Evolutionary conservation across 1,140 invertebrate genomes (phyloP).

Genomic region (Brachionus koreanus): DNA sequence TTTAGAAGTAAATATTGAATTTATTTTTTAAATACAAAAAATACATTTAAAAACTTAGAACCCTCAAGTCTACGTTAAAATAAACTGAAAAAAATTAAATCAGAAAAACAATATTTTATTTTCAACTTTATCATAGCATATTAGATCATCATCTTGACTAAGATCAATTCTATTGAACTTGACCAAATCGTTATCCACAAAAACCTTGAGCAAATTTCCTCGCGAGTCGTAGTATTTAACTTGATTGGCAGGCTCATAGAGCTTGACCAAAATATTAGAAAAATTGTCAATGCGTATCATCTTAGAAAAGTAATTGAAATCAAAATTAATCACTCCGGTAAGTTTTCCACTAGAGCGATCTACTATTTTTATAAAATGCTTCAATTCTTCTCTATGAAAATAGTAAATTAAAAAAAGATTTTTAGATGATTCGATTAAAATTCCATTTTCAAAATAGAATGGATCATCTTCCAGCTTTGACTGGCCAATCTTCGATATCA

Average conservation of each 20-base stretch:
- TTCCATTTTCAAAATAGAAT: slow-evolving; percentile 34
- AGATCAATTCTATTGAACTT: slow-evolving; percentile 39
- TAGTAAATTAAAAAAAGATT: slow-evolving; percentile 30
- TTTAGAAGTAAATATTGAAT: no score
- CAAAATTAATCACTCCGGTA: slow-evolving; percentile 19
- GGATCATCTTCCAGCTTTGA: neutral
- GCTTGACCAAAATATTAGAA: slow-evolving; percentile 33
- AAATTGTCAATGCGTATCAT: slow-evolving; percentile 29
- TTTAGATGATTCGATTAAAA: slow-evolving; percentile 3
- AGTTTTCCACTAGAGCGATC: neutral
- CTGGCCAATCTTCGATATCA: neutral
- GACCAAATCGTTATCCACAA: neutral
- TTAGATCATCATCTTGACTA: slow-evolving; percentile 29
- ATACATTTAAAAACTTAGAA: neutral
- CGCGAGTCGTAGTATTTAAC: slow-evolving; percentile 12
- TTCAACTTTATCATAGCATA: slow-evolving; percentile 38
- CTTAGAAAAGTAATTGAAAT: slow-evolving; percentile 29
- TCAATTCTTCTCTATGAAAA: neutral
- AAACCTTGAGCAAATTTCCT: slow-evolving; percentile 22
- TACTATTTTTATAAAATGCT: slow-evolving; percentile 24
- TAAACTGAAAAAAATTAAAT: neutral
- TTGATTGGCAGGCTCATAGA: slow-evolving; percentile 6
- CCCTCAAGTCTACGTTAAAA: neutral
- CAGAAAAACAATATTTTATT: slow-evolving; percentile 40
- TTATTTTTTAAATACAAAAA: no score